These are phyloP conservation scores for Dendroctonus ponderosae DNA, from an alignment of 1,140 invertebrate genomes.

Conservation along the genomic window DNA sequence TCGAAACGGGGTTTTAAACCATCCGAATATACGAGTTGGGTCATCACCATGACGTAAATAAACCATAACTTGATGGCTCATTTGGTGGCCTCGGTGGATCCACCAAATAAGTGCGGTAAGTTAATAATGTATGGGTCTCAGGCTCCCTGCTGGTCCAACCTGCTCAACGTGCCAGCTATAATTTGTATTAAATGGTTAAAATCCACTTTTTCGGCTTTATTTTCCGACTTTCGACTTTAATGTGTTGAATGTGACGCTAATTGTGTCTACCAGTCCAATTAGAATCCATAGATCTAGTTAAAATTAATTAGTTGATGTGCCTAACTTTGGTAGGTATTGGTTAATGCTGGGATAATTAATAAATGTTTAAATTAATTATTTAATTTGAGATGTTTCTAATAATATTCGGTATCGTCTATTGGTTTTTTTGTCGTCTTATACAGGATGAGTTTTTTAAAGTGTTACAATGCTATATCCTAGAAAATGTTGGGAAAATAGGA, in stretches of 20 bases:
- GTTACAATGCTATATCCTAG: too few relatives aligned
- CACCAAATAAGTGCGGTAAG: conserved; percentile 14
- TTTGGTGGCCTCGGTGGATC: conserved; percentile 9
- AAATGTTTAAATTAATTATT: too few relatives aligned
- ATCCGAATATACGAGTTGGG: too few relatives aligned
- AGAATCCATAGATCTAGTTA: not conserved
- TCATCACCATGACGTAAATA: not conserved
- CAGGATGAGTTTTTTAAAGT: too few relatives aligned
- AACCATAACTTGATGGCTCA: conserved; percentile 8
- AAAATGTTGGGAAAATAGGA: too few relatives aligned
- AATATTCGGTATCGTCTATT: too few relatives aligned
- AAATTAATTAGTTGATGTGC: too few relatives aligned
- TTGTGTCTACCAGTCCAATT: not conserved
- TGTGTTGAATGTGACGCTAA: conserved; percentile 7
- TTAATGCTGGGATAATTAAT: too few relatives aligned
- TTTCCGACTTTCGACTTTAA: conserved; percentile 5
- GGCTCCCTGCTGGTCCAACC: conserved; percentile 5
- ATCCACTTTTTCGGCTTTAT: conserved; percentile 4
- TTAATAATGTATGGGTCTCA: conserved; percentile 8
- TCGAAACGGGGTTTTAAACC: too few relatives aligned
- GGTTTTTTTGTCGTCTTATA: too few relatives aligned
- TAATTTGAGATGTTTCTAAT: too few relatives aligned
- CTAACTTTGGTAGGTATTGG: too few relatives aligned
- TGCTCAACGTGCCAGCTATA: conserved; percentile 8
- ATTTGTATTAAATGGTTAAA: conserved; percentile 14